These are phyloP conservation scores for Cettia cetti DNA, from an alignment of 2,113 vertebrate species.

Conservation along the genomic window DNA sequence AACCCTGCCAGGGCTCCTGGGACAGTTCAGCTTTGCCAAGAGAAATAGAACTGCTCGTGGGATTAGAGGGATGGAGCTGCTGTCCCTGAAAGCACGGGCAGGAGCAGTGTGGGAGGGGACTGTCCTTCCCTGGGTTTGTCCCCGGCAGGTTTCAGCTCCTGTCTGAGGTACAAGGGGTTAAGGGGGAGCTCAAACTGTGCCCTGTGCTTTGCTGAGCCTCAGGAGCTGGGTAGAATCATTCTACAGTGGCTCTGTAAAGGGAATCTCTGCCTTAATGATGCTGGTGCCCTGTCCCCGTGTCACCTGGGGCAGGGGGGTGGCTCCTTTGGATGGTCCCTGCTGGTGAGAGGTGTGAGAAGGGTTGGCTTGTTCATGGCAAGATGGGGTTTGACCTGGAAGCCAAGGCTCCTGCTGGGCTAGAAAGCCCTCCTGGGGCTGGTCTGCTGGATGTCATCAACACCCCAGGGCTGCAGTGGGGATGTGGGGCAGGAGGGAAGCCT, in stretches of 20 bases:
- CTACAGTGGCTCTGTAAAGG: background rate
- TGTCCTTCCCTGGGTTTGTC: background rate
- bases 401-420: background rate
- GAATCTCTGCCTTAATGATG: background rate
- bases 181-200: fast-evolving
- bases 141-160: background rate
- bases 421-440: background rate
- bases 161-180: fast-evolving
- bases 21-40: background rate
- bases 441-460: background rate
- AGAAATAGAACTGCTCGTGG: background rate
- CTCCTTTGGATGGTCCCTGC: background rate
- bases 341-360: background rate
- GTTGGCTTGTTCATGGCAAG: background rate
- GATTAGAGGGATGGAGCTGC: background rate
- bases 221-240: fast-evolving
- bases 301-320: background rate
- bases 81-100: background rate
- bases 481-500: background rate
- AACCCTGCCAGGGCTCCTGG: background rate
- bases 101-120: background rate
- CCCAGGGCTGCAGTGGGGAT: background rate
- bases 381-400: background rate
- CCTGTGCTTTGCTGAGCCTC: background rate
- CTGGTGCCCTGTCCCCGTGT: background rate